Base-by-base conservation (phyloP, 2,113 vertebrate species). In the Xiphophorus hellerii region DNA sequence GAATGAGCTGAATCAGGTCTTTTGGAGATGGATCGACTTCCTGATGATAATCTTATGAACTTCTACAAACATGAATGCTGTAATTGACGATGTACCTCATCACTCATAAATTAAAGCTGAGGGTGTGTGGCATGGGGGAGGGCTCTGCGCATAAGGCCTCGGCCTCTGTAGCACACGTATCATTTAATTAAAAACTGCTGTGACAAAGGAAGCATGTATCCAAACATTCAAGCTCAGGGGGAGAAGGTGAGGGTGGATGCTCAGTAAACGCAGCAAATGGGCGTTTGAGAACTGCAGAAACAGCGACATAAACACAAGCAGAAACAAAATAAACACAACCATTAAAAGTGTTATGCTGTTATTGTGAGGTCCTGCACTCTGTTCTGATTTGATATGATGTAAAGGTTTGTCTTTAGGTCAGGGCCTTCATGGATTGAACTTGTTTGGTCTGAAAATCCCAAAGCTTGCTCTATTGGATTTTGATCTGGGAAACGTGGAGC, bases 181-280 rank as follows among this genome's bases (percentile, higher is more conserved):
- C 86, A 91, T 91, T 93, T 92, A 88, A 93, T 93, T 93, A 90
- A 90, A 90, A 92, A 88, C 83, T 84, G 73, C 81, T 66, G 69
- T 70, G 71, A 90, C 89, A 86, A 88, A 87, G 78, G 78, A 89
- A 5, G 51, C 76, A 68, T 58, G 77, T 72, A 87, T 80, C 73
- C 70, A 78, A 82, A 88, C 68, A 86, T 73, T 82, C 74, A 75
- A 74, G 83, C 62, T 84, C 25, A 15, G 61, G 85, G 58, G 58
- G 74, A 60, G 63, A 79, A 73, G 66, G 74, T 39, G 67, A 77
- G 75, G 80, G 86, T 74, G 74, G 71, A 83, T 87, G 76, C 51
- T 5, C 28, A 35, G 25, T 48, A 69, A 73, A 76, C 31, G 48
- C 63, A 62, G 82, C 74, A 73, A 72, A 80, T 83, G 83, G 44